Base-by-base conservation (phyloP, 2,113 vertebrate genomes). In the Tapirus terrestris region DNA sequence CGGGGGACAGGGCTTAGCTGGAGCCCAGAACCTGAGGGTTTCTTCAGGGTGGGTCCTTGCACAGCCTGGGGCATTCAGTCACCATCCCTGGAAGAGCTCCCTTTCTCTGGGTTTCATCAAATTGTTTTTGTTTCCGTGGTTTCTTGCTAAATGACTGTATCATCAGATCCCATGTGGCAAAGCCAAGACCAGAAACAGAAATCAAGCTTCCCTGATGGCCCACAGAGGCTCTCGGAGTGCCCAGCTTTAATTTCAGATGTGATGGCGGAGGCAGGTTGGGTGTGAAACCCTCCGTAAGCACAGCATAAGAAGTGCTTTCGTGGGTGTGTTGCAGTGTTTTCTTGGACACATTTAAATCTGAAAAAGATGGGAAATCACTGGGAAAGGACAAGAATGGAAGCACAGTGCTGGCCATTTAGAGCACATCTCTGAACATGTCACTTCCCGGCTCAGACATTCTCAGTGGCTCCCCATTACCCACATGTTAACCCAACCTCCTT, bases 91-190 rank as follows among this genome's bases (percentile, higher is more conserved):
- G 29, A 29, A 45, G 70, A 76, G 25, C 68, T 85, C 68, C 36
- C 93, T 85, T 96, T 97, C 85, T 92, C 91, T 96, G 94, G 76
- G 72, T 94, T 96, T 97, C 93, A 88, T 97, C 96, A 93, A 20
- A 8, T 95, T 97, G 94, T 97, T 97, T 98, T 96, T 84, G 86
- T 97, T 97, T 61, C 75, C 96, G 97, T 96, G 97, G 97, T 97
- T 97, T 97, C 96, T 94, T 92, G 83, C 83, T 97, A 95, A 97
- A 82, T 96, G 73, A 82, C 93, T 97, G 61, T 90, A 76, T 94
- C 94, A 75, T 97, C 92, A 77, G 80, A 92, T 96, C 79, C 95
- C 93, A 88, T 61, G 83, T 27, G 65, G 70, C 83, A 70, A 75
- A 67, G 61, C 79, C 63, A 58, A 29, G 95, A n/a, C 84, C 95